Percentiles rank a stretch among this genome's conserved stretches.
Evolutionary conservation across 2,113 vertebrate genomes (phyloP).

Genomic region (Ophthalmotilapia sp.): DNA sequence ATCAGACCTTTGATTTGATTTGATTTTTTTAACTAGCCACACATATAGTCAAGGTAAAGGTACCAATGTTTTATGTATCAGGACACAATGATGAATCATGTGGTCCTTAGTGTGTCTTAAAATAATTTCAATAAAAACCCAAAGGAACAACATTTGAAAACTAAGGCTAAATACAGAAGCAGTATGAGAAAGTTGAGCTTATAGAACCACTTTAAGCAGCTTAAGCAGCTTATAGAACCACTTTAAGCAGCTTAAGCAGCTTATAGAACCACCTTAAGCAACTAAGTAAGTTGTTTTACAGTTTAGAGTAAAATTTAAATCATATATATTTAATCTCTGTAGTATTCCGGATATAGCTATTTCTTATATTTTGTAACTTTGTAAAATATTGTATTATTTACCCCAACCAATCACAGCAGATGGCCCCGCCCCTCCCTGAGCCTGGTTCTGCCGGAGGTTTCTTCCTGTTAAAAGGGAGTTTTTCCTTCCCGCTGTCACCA

Average conservation of each 20-base stretch:
- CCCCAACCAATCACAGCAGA: accelerated
- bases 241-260: neutral
- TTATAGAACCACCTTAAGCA: no score
- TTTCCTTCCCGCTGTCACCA: accelerated
- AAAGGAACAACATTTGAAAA: neutral
- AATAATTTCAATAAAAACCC: neutral
- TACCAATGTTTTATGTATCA: neutral
- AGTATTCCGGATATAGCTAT: accelerated
- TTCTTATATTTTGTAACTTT: neutral
- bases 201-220: neutral
- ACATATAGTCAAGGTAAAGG: neutral
- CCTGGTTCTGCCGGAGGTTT: accelerated
- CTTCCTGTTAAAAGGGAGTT: neutral
- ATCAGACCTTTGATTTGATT: neutral
- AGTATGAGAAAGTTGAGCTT: neutral
- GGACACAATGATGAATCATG: neutral
- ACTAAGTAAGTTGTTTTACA: neutral
- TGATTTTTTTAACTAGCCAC: neutral
- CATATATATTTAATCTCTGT: neutral
- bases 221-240: neutral
- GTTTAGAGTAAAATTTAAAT: neutral
- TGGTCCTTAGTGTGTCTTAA: neutral
- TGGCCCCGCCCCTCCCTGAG: neutral
- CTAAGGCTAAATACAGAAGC: neutral
- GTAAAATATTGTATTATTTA: neutral